Conservation (phyloP, 1,140 invertebrate genomes). For the Lepidurus packardi region DNA sequence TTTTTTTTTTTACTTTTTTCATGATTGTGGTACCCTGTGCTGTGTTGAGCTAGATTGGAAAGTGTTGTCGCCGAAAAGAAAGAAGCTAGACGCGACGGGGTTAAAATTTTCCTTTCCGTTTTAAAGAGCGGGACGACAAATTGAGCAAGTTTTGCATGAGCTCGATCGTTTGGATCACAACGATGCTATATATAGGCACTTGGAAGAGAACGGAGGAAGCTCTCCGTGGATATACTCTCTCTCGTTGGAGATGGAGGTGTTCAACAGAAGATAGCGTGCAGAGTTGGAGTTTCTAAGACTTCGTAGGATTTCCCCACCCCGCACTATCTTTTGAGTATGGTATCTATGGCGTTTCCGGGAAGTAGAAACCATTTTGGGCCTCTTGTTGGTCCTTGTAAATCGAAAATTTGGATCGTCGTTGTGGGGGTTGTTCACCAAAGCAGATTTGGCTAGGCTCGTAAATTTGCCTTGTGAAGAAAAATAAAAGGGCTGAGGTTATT, state of each 20-base stretch:
- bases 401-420: background rate
- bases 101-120: background rate
- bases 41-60: background rate
- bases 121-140: background rate
- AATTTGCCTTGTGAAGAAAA: conserved; percentile 1
- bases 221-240: background rate
- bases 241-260: background rate
- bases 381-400: background rate
- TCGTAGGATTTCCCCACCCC: background rate
- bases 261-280: conserved; percentile 2
- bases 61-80: background rate
- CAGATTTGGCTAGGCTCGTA: conserved; percentile 15
- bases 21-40: too few relatives aligned
- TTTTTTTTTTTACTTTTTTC: too few relatives aligned
- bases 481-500: background rate
- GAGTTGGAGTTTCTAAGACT: background rate
- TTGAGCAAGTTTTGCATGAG: background rate
- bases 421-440: conserved; percentile 14
- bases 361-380: background rate
- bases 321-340: conserved; percentile 13
- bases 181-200: background rate
- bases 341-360: background rate
- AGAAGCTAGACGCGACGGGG: background rate
- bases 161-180: background rate
- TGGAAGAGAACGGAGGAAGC: background rate